These are phyloP conservation scores for Chaetops frenatus DNA, from an alignment of 2,113 vertebrate species.

Conservation along the genomic window DNA sequence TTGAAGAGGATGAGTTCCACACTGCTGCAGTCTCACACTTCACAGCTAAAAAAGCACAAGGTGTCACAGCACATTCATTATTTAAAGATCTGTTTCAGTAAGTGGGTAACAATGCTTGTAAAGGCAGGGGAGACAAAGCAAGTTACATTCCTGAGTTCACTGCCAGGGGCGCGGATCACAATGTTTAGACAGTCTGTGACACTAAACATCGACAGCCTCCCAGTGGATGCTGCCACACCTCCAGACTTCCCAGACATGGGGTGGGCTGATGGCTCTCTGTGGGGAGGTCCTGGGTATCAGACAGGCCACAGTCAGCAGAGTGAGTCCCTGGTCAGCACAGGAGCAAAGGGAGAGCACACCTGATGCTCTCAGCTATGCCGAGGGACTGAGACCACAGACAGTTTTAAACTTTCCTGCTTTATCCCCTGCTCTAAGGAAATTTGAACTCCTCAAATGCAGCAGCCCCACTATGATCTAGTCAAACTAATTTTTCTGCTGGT, in stretches of 20 bases:
- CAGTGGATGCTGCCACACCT: background rate
- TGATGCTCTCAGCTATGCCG: fast-evolving
- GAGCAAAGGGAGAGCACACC: fast-evolving
- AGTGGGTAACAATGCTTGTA: background rate
- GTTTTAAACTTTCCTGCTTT: background rate
- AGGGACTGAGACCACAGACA: fast-evolving
- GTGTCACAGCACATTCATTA: background rate
- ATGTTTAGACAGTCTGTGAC: background rate
- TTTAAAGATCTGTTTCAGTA: background rate
- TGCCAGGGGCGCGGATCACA: background rate
- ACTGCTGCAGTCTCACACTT: background rate
- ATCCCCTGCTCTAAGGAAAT: background rate
- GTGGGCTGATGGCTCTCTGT: fast-evolving
- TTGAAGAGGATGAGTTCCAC: background rate
- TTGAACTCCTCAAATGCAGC: background rate
- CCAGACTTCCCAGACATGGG: background rate
- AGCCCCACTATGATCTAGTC: background rate
- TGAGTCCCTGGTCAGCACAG: background rate
- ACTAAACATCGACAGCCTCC: background rate
- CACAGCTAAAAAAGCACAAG: background rate
- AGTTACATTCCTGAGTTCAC: background rate
- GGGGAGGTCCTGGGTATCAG: background rate
- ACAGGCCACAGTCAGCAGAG: background rate
- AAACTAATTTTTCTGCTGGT: background rate
- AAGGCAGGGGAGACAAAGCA: background rate